Conservation (phyloP, 2,888 invertebrate genomes). For the Fragum whitleyi region DNA sequence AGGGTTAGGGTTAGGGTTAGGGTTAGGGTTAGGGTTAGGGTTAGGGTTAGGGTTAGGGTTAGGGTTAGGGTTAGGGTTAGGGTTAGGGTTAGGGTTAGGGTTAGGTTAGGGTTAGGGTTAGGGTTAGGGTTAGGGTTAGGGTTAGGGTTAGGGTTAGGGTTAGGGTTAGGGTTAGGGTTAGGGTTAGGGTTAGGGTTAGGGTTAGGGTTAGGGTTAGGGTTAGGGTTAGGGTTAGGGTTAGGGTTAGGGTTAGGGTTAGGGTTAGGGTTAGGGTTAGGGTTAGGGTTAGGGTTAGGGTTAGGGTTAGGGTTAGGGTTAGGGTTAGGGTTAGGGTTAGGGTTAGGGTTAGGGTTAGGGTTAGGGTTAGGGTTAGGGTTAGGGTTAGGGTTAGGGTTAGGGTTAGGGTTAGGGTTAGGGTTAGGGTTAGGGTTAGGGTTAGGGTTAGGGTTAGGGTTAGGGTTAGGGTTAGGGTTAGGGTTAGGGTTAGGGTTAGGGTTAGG, state of each 20-base stretch:
- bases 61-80: slow-evolving; percentile 63
- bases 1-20: slow-evolving; percentile 53
- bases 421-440: slow-evolving; percentile 51
- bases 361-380: slow-evolving; percentile 65
- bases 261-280: slow-evolving; percentile 50
- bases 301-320: slow-evolving; percentile 65
- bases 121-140: slow-evolving; percentile 58
- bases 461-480: slow-evolving; percentile 62
- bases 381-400: slow-evolving; percentile 63
- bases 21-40: slow-evolving; percentile 53
- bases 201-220: slow-evolving; percentile 63
- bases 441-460: slow-evolving; percentile 68
- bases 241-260: slow-evolving; percentile 52
- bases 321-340: slow-evolving; percentile 70
- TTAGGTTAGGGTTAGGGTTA: slow-evolving; percentile 62
- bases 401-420: slow-evolving; percentile 57
- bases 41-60: slow-evolving; percentile 57
- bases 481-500: slow-evolving; percentile 49
- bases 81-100: slow-evolving; percentile 71
- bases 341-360: slow-evolving; percentile 66
- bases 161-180: slow-evolving; percentile 55
- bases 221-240: slow-evolving; percentile 59
- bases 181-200: slow-evolving; percentile 52
- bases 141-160: slow-evolving; percentile 46
- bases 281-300: slow-evolving; percentile 63